Evolutionary conservation across 2,888 invertebrate genomes (phyloP), one percentile per base, ranked within the genome.

Genomic region (Psococerastis gibbosa): DNA sequence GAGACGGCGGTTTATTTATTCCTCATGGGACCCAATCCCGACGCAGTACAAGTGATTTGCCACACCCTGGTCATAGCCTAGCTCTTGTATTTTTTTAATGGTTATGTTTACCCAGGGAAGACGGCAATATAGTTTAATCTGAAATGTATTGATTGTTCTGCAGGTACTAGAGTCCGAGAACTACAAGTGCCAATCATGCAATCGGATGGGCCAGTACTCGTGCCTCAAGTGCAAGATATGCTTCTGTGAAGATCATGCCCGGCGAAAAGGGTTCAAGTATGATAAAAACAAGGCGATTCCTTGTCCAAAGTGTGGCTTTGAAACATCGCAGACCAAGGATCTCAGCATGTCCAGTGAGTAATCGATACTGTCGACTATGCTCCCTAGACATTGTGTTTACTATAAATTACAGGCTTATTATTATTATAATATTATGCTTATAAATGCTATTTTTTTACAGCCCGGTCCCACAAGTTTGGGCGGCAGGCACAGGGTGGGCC

Each of bases 171-270:
- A 95, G 58, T 79, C 89, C 0, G 95, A 95, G 64, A 89, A 77
- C 54, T 91, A 82, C 61, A 95, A 95, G 68, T 95, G 95, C 62
- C 82, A 87, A 60, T 92, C 91, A 1, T 94, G 94, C 62, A 94
- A 94, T 67, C 81, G 82, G 47, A 66, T 91, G 48, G 92, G 94
- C 0, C 91, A 94, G 65, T 89, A 88, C 66, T 91, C 92, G 3
- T 95, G 94, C 60, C 69, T 95, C 55, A 75, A 87, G 55, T 95
- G 95, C 66, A 95, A 95, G 66, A 81, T 80, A 2, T 94, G 92
- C 62, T 95, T 84, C 65, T 95, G 94, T 63, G 92, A 92, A 55
- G 94, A 94, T 65, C 94, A 95, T 65, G 91, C 94, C 47, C 73
- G 79, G 45, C 75, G 94, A 48, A 87, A 87, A 65, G 87, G 87